Evolutionary conservation across 1,140 invertebrate genomes (phyloP).

Genomic region (Zelostemma sp.): DNA sequence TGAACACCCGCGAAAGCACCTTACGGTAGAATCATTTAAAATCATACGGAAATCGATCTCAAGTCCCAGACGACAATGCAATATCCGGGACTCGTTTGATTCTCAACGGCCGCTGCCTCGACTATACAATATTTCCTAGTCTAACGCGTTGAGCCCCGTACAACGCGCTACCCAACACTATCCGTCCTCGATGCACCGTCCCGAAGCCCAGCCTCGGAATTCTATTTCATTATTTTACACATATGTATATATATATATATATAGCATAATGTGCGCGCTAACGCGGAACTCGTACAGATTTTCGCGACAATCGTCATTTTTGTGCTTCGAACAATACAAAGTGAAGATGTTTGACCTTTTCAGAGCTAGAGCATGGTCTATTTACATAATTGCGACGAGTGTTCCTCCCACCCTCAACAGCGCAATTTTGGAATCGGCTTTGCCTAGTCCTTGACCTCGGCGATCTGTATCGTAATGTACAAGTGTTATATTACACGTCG

Average conservation of each 20-base stretch:
- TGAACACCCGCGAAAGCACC: neutral
- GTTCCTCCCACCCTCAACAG: neutral
- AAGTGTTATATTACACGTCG: neutral
- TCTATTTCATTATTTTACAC: constrained; percentile 37
- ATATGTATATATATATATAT: constrained; percentile 3
- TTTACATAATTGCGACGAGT: neutral
- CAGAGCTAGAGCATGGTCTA: neutral
- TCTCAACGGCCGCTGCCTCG: too few species aligned
- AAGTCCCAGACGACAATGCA: neutral
- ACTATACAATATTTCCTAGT: too few species aligned
- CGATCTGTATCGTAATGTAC: constrained; percentile 5
- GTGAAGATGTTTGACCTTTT: neutral
- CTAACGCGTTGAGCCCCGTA: too few species aligned
- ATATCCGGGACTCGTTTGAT: neutral
- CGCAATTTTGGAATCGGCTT: too few species aligned
- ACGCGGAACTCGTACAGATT: neutral
- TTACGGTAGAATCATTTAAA: neutral
- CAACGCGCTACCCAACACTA: neutral
- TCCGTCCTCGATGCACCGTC: constrained; percentile 33
- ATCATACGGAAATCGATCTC: too few species aligned
- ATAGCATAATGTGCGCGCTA: neutral
- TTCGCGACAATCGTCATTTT: neutral
- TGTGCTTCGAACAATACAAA: neutral
- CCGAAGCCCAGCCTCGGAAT: constrained; percentile 62
- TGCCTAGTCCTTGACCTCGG: too few species aligned